A percentile compares a stretch with the other conserved stretches of the same genome.
phyloP scores from a whole-genome alignment of 2,797 vertebrate species.

The Gorsachius magnificus region DNA sequence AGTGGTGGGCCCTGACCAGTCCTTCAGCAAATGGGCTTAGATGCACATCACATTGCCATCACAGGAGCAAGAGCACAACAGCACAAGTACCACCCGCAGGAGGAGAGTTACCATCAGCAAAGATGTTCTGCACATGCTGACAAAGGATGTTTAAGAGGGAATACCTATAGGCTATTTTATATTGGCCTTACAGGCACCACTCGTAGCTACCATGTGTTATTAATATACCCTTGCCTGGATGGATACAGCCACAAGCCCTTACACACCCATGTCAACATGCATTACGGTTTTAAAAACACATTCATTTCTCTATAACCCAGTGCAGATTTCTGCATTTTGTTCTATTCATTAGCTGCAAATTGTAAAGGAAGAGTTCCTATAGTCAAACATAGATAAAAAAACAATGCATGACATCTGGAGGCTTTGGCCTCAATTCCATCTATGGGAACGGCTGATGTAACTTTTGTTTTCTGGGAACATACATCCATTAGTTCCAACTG shows the following conservation, averaged over 20 bases:
- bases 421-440: not conserved
- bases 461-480: slow-evolving; percentile 38
- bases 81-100: fast-evolving
- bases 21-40: not conserved
- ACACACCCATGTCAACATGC: slow-evolving; percentile 8
- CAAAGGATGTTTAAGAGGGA: not conserved
- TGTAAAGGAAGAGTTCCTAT: slow-evolving; percentile 11
- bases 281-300: not conserved
- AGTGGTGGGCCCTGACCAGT: not conserved
- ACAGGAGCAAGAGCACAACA: not conserved
- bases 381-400: not conserved
- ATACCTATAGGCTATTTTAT: not conserved
- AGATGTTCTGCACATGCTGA: not conserved
- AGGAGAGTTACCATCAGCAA: not conserved
- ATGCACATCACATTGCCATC: not conserved
- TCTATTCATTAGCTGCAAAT: slow-evolving; percentile 32
- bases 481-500: not conserved
- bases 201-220: not conserved
- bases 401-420: slow-evolving; percentile 42
- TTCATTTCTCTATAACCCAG: slow-evolving; percentile 26
- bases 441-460: slow-evolving; percentile 26
- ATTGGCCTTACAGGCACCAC: not conserved
- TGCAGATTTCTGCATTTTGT: slow-evolving; percentile 29
- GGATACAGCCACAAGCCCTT: not conserved
- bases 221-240: not conserved